phyloP scores from a whole-genome alignment of 2,113 vertebrate genomes.

The Phycodurus eques region DNA sequence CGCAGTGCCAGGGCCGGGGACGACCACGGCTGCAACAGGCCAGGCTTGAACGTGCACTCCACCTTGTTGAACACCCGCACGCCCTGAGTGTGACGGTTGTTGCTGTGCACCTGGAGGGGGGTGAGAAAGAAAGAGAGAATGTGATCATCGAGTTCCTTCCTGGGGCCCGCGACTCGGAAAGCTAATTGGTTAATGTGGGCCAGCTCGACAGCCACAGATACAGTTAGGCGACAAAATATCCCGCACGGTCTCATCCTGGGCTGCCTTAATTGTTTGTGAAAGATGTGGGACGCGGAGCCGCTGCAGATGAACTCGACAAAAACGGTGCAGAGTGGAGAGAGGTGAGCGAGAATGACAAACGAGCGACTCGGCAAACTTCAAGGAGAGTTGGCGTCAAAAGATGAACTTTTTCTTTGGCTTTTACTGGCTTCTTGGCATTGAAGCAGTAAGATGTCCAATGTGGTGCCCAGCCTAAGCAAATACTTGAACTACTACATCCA shows the following conservation, averaged over 20 bases:
- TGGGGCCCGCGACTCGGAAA: background rate
- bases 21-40: slow-evolving; percentile 80
- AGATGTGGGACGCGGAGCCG: slow-evolving; percentile 4
- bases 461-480: no score
- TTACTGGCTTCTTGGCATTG: background rate
- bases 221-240: slow-evolving; percentile 45
- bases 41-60: slow-evolving; percentile 81
- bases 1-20: slow-evolving; percentile 61
- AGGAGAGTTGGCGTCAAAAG: no score
- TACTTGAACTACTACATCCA: no score
- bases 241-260: slow-evolving; percentile 40
- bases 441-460: no score
- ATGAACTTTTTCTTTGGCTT: background rate
- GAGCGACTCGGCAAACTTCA: background rate
- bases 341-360: slow-evolving; percentile 4
- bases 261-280: slow-evolving; percentile 55
- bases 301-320: slow-evolving; percentile 21
- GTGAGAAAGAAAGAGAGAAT: background rate
- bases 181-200: slow-evolving; percentile 18
- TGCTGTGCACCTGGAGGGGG: slow-evolving; percentile 83
- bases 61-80: slow-evolving; percentile 84
- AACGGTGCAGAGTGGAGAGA: slow-evolving; percentile 9
- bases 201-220: slow-evolving; percentile 16
- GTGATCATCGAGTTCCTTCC: background rate
- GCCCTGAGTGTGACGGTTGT: slow-evolving; percentile 85